Conservation (phyloP, 2,797 vertebrate species). For the Benthosema pterotum region DNA sequence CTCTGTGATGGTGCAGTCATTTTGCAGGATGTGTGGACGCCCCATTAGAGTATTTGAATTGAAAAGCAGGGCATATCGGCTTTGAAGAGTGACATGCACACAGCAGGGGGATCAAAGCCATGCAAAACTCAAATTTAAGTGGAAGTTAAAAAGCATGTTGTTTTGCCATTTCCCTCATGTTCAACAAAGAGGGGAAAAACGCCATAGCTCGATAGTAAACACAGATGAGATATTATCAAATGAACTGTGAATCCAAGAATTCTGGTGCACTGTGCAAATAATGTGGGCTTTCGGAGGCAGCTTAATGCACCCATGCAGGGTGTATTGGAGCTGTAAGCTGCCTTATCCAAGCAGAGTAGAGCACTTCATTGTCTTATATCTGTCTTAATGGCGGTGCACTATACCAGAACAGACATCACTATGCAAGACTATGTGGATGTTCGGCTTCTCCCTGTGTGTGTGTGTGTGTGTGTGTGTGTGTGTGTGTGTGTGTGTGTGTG, state of each 20-base stretch:
- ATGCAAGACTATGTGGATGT: slow-evolving; percentile 3
- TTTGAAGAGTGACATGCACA: slow-evolving; percentile 76
- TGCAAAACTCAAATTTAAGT: slow-evolving; percentile 75
- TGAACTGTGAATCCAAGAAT: slow-evolving; percentile 46
- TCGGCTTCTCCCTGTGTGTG: too few species aligned
- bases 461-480: too few species aligned
- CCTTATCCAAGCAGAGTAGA: slow-evolving; percentile 29
- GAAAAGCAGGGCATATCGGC: slow-evolving; percentile 71
- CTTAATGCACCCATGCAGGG: slow-evolving; percentile 45
- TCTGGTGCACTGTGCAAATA: slow-evolving; percentile 43
- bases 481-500: too few species aligned
- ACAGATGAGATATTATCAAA: slow-evolving; percentile 69
- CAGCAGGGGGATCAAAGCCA: slow-evolving; percentile 73
- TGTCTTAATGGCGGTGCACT: slow-evolving; percentile 41
- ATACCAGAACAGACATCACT: slow-evolving; percentile 5
- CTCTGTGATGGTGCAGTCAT: slow-evolving; percentile 8
- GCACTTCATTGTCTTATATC: slow-evolving; percentile 43
- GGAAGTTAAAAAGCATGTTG: slow-evolving; percentile 70
- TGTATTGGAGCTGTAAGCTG: too few species aligned
- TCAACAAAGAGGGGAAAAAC: slow-evolving; percentile 64
- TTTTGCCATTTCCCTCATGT: slow-evolving; percentile 73
- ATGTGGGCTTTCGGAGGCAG: slow-evolving; percentile 55
- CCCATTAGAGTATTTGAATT: slow-evolving; percentile 73
- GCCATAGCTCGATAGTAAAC: slow-evolving; percentile 55
- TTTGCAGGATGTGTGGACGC: slow-evolving; percentile 60